Percentiles rank a stretch among this genome's conserved stretches.
phyloP scores from a whole-genome alignment of 92 coral and sea anemone species.

The Zoanthus sansibaricus region DNA sequence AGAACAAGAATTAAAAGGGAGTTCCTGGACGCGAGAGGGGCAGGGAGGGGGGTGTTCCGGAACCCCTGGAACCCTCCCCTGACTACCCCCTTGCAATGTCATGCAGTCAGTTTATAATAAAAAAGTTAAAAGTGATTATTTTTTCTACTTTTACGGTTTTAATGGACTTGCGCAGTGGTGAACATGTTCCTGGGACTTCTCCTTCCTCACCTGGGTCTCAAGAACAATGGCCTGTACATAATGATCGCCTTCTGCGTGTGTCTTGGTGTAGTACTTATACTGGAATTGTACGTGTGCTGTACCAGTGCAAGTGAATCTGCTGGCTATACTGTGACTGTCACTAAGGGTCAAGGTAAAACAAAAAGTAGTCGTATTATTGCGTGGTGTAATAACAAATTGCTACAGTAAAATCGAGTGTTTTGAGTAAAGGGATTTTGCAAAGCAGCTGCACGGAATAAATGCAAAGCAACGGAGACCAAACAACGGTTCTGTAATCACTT shows the following conservation, averaged over 20 bases:
- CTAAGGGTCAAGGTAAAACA: constrained; percentile 6
- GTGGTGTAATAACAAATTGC: not conserved
- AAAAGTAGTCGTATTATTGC: not conserved
- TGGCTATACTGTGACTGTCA: not conserved
- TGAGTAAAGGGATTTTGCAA: not conserved
- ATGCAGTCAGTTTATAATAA: not conserved
- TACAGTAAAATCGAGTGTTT: not conserved
- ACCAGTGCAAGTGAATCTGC: not conserved
- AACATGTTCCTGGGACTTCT: constrained; percentile 75
- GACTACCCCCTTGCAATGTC: no score
- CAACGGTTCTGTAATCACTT: no score
- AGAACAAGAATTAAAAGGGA: no score
- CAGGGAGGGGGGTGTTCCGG: no score
- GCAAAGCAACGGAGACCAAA: no score
- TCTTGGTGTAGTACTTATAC: constrained; percentile 66
- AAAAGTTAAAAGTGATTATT: no score
- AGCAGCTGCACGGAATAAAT: no score
- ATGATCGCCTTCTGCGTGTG: constrained; percentile 77
- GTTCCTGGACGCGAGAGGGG: no score
- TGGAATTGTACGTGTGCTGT: constrained; percentile 56
- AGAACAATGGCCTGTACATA: constrained; percentile 56
- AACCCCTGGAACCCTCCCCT: no score
- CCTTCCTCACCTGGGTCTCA: constrained; percentile 51
- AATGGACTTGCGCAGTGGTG: constrained; percentile 47
- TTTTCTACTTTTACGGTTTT: not conserved